Conservation (phyloP, 2,113 vertebrate species). For the Sapajus apella region DNA sequence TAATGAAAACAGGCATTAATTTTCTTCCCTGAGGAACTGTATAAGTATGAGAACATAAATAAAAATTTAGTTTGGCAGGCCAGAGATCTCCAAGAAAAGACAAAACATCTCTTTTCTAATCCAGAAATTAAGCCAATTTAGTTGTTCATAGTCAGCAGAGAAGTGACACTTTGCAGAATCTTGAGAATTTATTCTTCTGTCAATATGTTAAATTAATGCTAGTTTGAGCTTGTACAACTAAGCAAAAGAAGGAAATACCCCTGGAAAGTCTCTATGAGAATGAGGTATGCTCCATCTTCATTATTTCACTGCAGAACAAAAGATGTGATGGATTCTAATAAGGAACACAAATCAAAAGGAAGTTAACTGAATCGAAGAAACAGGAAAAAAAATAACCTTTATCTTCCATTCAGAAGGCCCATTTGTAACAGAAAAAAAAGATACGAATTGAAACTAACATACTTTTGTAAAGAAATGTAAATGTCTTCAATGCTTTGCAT, state of each 20-base stretch:
- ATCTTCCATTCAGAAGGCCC: background rate
- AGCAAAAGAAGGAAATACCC: background rate
- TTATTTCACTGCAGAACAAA: background rate
- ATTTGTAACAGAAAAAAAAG: background rate
- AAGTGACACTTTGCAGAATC: background rate
- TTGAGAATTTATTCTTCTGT: constrained; percentile 33
- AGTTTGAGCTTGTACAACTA: background rate
- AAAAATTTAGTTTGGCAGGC: background rate
- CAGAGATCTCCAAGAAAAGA: background rate
- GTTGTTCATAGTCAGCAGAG: background rate
- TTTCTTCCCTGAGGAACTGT: constrained; percentile 22
- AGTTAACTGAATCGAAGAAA: background rate
- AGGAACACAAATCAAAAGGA: background rate
- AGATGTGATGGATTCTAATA: background rate
- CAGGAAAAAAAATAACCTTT: background rate
- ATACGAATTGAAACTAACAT: background rate
- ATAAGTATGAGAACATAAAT: background rate
- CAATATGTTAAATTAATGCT: background rate
- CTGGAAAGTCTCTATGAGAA: background rate
- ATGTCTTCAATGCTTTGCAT: constrained; percentile 16
- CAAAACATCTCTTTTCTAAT: constrained; percentile 3
- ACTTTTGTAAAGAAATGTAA: constrained; percentile 41
- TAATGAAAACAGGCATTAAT: constrained; percentile 43
- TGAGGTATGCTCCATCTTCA: background rate
- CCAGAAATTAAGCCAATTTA: background rate